A percentile compares a stretch with the other conserved stretches of the same genome.
Evolutionary conservation across 2,797 vertebrate species (phyloP).

Genomic region (Betta splendens): DNA sequence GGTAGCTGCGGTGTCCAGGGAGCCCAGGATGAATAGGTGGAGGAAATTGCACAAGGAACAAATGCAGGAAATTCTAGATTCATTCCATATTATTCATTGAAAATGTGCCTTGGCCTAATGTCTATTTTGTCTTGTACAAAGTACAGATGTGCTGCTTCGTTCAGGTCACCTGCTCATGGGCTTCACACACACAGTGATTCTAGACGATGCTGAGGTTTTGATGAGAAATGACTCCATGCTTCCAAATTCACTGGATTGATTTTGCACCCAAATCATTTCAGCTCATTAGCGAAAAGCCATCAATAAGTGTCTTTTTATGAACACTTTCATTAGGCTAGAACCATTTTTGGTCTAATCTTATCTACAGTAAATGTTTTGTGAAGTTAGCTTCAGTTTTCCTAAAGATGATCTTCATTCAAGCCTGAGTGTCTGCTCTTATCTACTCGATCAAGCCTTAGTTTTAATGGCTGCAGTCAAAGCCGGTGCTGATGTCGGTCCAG

Average conservation of each 20-base stretch:
- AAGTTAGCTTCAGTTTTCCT: constrained; percentile 4
- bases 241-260: constrained; percentile 28
- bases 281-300: constrained; percentile 27
- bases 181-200: too few relatives aligned
- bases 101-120: constrained; percentile 11
- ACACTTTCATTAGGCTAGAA: constrained; percentile 16
- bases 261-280: constrained; percentile 34
- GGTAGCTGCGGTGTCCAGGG: constrained; percentile 55
- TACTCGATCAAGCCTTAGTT: too few relatives aligned
- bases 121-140: constrained; percentile 11
- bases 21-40: constrained; percentile 46
- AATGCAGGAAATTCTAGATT: constrained; percentile 57
- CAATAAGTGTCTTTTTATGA: constrained; percentile 25
- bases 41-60: constrained; percentile 52
- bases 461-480: too few relatives aligned
- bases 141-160: neutral
- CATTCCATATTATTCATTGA: constrained; percentile 46
- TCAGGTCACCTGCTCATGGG: neutral
- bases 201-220: too few relatives aligned
- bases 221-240: constrained; percentile 18
- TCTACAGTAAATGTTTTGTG: constrained; percentile 10
- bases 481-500: neutral
- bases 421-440: too few relatives aligned
- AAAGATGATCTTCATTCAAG: too few relatives aligned
- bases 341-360: constrained; percentile 17